Base-by-base conservation (phyloP, 1,140 invertebrate genomes). In the Coenobita brevimanus region DNA sequence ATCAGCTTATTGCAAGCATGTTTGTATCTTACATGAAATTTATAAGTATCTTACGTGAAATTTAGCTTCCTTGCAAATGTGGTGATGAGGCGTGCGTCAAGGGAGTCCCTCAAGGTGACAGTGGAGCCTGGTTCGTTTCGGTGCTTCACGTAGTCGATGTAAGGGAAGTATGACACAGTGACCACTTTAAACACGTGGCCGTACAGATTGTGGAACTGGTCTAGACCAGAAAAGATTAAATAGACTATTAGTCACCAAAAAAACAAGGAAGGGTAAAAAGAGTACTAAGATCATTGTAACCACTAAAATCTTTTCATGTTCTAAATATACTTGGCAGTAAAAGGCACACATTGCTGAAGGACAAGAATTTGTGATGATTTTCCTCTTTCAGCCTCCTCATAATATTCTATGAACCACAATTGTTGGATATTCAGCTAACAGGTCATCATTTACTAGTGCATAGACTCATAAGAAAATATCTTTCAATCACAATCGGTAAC, bases 101-200 rank as follows among this genome's bases (percentile, higher is more conserved):
- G 46, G 6, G 75, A 78, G 75, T 78, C 75, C 24, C 33, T 46
- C 2, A 78, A 50, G 1, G 75, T 78, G 3, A 78, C 75, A 10
- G 0, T 57, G n/a, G 6, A 54, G 27, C 75, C 75, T 57, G 21
- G 46, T 30, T 78, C 46, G 4, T 46, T 3, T 0, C n/a, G 8
- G 46, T 54, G 24, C 46, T n/a, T 13, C 46, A 30, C 17, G 46
- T 78, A 78, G 75, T 46, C 75, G 15, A 78, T 50, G 27, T 54
- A 78, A 57, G 75, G 75, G 24, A 78, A 78, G 46, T 78, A 78
- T 0, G 75, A 4, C 21, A 78, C 75, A 17, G 75, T 30, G 6
- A 17, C 27, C n/a, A 78, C n/a, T 30, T 43, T 3, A 21, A 78
- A 78, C 24, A 30, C 33, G 50, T 54, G 75, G 17, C 75, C 75